phyloP scores from a whole-genome alignment of 2,797 vertebrate species.

The Eulemur rubriventer region DNA sequence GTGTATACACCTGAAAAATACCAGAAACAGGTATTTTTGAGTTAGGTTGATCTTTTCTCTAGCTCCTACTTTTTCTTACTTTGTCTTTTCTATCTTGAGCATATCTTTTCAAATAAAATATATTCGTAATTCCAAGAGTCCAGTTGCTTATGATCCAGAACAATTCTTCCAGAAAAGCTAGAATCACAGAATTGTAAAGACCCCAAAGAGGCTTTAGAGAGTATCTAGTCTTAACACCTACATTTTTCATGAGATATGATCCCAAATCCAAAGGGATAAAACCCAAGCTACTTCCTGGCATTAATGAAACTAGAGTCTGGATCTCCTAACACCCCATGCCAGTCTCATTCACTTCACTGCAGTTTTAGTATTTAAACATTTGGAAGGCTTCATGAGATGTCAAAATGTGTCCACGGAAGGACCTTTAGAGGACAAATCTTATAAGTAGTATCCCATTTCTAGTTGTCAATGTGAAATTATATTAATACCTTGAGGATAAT shows the following conservation, averaged over 20 bases:
- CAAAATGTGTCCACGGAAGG: background rate
- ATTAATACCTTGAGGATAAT: constrained; percentile 8
- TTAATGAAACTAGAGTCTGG: background rate
- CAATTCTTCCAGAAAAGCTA: background rate
- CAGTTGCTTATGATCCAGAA: constrained; percentile 16
- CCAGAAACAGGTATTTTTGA: background rate
- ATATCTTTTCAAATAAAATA: constrained; percentile 21
- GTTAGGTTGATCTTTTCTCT: background rate
- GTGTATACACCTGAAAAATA: too few species aligned
- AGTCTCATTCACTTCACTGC: background rate
- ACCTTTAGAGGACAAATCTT: background rate
- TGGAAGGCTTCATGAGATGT: background rate
- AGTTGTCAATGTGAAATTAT: background rate
- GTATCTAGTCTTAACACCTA: background rate
- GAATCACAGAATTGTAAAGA: constrained; percentile 10
- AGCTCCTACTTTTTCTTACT: background rate
- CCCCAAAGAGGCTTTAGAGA: background rate
- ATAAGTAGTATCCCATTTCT: background rate
- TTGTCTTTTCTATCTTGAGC: constrained; percentile 16
- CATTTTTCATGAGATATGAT: constrained; percentile 32
- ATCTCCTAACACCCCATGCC: background rate
- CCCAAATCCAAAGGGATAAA: background rate
- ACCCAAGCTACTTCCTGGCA: background rate
- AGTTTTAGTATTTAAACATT: constrained; percentile 32
- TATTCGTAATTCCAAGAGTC: background rate